These are phyloP conservation scores for Brachypterus glaber DNA, from an alignment of 2,888 invertebrate species.

Conservation along the genomic window DNA sequence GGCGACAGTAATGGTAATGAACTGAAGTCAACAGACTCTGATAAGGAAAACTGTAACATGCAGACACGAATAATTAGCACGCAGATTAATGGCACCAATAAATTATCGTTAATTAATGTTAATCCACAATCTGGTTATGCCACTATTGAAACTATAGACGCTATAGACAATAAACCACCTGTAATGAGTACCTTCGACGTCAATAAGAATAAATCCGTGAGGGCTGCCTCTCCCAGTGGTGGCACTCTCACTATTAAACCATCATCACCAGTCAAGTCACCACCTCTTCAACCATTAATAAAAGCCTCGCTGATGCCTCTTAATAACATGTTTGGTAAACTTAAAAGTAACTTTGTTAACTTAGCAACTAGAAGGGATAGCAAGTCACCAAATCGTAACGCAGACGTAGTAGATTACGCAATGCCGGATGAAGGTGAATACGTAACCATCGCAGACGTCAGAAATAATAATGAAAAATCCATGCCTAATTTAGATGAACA, in stretches of 20 bases:
- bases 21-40: conserved; percentile 19
- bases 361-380: conserved; percentile 38
- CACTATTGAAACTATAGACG: conserved; percentile 33
- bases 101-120: conserved; percentile 32
- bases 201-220: conserved; percentile 22
- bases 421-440: conserved; percentile 63
- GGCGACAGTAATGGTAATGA: conserved; percentile 15
- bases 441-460: conserved; percentile 75
- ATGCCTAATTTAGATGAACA: conserved; percentile 28
- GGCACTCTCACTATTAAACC: conserved; percentile 32
- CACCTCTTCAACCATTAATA: conserved; percentile 32
- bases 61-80: conserved; percentile 22
- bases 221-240: conserved; percentile 37
- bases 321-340: conserved; percentile 63
- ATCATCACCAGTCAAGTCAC: conserved; percentile 12
- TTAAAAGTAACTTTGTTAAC: conserved; percentile 43
- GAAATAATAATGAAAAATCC: conserved; percentile 63
- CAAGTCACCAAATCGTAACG: conserved; percentile 44
- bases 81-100: conserved; percentile 24
- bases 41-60: conserved; percentile 20
- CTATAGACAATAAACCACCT: conserved; percentile 9
- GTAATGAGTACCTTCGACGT: conserved; percentile 13
- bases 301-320: conserved; percentile 51
- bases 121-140: conserved; percentile 38
- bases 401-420: conserved; percentile 14